Evolutionary conservation across 2,888 invertebrate species (phyloP).

Genomic region (Xestia ashworthii): DNA sequence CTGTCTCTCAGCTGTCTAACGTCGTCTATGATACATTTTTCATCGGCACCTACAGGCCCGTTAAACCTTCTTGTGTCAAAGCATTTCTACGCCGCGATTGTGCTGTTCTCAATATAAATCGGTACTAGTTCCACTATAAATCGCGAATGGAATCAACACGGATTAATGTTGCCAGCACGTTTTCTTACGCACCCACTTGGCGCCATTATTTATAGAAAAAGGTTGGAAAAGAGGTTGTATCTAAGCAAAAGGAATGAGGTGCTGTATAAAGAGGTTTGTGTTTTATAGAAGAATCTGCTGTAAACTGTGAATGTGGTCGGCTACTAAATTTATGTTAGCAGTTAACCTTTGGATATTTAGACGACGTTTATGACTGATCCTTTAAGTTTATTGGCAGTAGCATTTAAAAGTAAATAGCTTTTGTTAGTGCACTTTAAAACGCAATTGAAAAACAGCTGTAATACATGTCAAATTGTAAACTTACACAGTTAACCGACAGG

Average conservation of each 20-base stretch:
- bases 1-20: conserved; percentile 21
- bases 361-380: conserved; percentile 23
- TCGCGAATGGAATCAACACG: conserved; percentile 60
- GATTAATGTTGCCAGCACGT: conserved; percentile 58
- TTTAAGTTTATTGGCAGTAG: conserved; percentile 25
- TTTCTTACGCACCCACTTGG: conserved; percentile 55
- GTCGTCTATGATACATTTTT: conserved; percentile 64
- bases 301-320: conserved; percentile 17
- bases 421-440: conserved; percentile 10
- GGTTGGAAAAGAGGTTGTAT: conserved; percentile 42
- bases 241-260: conserved; percentile 26
- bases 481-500: not conserved
- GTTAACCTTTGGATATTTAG: conserved; percentile 27
- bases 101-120: conserved; percentile 64
- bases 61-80: conserved; percentile 66
- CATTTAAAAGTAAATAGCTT: conserved; percentile 12
- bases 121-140: conserved; percentile 53
- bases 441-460: conserved; percentile 12
- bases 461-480: not conserved
- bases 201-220: conserved; percentile 60
- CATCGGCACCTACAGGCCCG: conserved; percentile 61
- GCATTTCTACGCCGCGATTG: conserved; percentile 62
- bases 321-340: not conserved
- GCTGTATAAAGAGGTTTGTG: conserved; percentile 27
- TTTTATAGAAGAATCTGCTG: conserved; percentile 21